Evolutionary conservation across 2,888 invertebrate genomes (phyloP).

Genomic region (Rhogogaster chlorosoma): DNA sequence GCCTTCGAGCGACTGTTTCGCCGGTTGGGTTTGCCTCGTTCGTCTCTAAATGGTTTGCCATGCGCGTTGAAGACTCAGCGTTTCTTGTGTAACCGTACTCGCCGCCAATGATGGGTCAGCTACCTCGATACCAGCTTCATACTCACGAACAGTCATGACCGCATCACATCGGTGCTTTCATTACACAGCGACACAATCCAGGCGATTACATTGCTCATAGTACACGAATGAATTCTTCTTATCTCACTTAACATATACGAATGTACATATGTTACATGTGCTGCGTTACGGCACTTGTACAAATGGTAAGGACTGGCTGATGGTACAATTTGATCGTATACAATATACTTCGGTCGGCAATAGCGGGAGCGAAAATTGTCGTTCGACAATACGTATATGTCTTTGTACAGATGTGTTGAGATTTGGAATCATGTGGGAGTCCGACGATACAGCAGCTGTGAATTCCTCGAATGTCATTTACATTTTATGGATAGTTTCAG

Average conservation of each 20-base stretch:
- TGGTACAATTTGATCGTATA: not conserved
- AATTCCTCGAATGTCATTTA: not conserved
- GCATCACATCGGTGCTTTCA: not conserved
- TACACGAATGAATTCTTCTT: not conserved
- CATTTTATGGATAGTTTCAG: not conserved
- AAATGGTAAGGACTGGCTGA: not conserved
- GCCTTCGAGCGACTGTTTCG: conserved; percentile 67
- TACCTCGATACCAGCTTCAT: not conserved
- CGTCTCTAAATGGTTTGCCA: conserved; percentile 61
- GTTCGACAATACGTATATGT: not conserved
- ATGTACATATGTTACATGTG: not conserved
- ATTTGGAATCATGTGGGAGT: not conserved
- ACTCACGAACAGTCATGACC: not conserved
- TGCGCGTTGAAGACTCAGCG: conserved; percentile 56
- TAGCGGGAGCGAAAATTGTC: not conserved
- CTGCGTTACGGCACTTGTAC: not conserved
- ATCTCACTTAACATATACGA: not conserved
- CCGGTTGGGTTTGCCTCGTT: conserved; percentile 60
- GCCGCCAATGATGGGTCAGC: conserved; percentile 32
- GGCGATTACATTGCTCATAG: not conserved
- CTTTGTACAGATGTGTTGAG: not conserved
- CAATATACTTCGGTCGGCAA: not conserved
- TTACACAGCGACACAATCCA: not conserved
- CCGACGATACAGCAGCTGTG: not conserved
- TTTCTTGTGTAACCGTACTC: conserved; percentile 15